phyloP scores from a whole-genome alignment of 2,113 vertebrate species.

The Dermatemys mawii region DNA sequence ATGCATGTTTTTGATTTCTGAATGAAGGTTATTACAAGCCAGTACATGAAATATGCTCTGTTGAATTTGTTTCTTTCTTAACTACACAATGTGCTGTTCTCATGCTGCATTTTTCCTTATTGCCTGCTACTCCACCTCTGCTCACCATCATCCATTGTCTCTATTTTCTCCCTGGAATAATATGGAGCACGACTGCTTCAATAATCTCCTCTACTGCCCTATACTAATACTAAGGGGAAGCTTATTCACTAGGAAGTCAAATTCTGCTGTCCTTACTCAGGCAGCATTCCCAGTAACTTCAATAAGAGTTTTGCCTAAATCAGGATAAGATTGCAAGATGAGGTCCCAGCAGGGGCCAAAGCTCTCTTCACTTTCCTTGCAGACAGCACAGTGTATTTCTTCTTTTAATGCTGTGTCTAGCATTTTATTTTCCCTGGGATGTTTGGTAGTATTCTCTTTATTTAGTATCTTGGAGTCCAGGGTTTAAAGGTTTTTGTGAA shows the following conservation, averaged over 20 bases:
- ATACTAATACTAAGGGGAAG: background rate
- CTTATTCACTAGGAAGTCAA: background rate
- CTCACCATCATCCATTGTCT: background rate
- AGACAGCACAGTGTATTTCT: background rate
- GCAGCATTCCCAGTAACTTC: background rate
- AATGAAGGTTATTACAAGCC: background rate
- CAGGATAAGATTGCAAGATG: background rate
- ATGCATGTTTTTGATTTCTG: background rate
- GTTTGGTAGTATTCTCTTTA: background rate
- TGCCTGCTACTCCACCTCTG: background rate
- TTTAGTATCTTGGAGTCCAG: background rate
- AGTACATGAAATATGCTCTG: background rate
- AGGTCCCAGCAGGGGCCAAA: background rate
- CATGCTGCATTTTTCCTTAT: background rate
- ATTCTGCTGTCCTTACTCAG: background rate
- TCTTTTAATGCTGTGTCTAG: background rate
- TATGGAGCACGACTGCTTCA: constrained; percentile 36
- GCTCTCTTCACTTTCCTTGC: background rate
- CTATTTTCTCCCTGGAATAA: background rate
- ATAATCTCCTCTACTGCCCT: constrained; percentile 27
- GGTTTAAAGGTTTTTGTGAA: background rate
- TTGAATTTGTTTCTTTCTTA: background rate
- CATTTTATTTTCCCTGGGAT: background rate
- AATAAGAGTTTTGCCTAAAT: background rate
- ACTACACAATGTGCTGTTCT: background rate